These are phyloP conservation scores for Crenuchus spilurus DNA, from an alignment of 2,797 vertebrate genomes.

Conservation along the genomic window DNA sequence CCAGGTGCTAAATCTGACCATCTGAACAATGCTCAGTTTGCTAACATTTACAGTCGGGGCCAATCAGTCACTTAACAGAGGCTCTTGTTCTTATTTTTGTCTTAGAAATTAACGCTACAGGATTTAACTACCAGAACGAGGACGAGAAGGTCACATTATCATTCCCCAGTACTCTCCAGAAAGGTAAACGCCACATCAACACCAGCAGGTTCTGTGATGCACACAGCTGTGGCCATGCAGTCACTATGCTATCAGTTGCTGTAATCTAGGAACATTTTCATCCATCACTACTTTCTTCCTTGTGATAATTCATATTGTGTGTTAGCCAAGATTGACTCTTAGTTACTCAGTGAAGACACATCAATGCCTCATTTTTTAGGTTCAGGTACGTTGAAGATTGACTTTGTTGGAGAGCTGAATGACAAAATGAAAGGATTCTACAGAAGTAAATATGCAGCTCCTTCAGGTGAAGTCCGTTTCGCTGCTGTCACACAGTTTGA, in stretches of 20 bases:
- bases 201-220: not conserved
- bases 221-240: slow-evolving; percentile 7
- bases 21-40: too few species aligned
- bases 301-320: not conserved
- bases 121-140: slow-evolving; percentile 99
- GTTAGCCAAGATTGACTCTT: not conserved
- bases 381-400: slow-evolving; percentile 91
- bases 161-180: slow-evolving; percentile 91
- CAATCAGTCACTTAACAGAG: too few species aligned
- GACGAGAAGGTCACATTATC: slow-evolving; percentile 98
- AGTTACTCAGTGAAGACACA: not conserved
- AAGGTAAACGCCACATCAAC: slow-evolving; percentile 75
- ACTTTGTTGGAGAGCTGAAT: slow-evolving; percentile 97
- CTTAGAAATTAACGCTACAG: slow-evolving; percentile 94
- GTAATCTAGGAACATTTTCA: slow-evolving; percentile 7
- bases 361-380: slow-evolving; percentile 73
- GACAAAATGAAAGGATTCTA: slow-evolving; percentile 99
- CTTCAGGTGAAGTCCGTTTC: slow-evolving; percentile 88
- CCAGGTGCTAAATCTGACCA: too few species aligned
- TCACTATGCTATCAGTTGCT: slow-evolving; percentile 39
- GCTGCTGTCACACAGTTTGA: slow-evolving; percentile 98
- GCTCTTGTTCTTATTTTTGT: slow-evolving; percentile 51
- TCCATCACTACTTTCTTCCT: not conserved
- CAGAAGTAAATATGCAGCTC: slow-evolving; percentile 91
- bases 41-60: too few species aligned